Evolutionary conservation across 2,888 invertebrate species (phyloP).

Genomic region (Macrophya annulata): DNA sequence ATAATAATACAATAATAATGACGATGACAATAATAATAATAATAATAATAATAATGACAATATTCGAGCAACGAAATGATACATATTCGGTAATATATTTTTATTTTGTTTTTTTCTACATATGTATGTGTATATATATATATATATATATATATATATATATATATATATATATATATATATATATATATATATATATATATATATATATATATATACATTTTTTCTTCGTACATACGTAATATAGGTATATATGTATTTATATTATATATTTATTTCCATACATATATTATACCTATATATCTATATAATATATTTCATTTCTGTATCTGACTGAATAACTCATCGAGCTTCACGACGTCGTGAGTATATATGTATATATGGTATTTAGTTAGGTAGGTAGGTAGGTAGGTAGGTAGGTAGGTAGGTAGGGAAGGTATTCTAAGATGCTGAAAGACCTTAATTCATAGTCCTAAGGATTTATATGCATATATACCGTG

Average conservation of each 20-base stretch:
- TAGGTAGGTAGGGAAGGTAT: neutral
- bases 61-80: neutral
- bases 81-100: neutral
- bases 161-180: neutral
- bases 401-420: too few species aligned
- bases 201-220: neutral
- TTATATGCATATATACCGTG: too few species aligned
- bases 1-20: neutral
- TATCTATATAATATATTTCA: neutral
- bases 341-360: neutral
- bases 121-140: neutral
- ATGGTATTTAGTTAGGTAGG: too few species aligned
- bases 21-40: neutral
- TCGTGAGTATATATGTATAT: neutral
- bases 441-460: slow-evolving; percentile 8
- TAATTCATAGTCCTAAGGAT: slow-evolving; percentile 10
- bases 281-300: neutral
- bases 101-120: neutral
- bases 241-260: too few species aligned
- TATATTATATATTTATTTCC: neutral
- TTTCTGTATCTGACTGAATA: neutral
- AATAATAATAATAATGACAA: neutral
- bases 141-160: neutral
- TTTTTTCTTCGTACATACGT: neutral
- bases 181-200: neutral